Evolutionary conservation across 2,797 vertebrate genomes (phyloP), one percentile per base, ranked within the genome.

Genomic region (Orientallactaga sibirica): DNA sequence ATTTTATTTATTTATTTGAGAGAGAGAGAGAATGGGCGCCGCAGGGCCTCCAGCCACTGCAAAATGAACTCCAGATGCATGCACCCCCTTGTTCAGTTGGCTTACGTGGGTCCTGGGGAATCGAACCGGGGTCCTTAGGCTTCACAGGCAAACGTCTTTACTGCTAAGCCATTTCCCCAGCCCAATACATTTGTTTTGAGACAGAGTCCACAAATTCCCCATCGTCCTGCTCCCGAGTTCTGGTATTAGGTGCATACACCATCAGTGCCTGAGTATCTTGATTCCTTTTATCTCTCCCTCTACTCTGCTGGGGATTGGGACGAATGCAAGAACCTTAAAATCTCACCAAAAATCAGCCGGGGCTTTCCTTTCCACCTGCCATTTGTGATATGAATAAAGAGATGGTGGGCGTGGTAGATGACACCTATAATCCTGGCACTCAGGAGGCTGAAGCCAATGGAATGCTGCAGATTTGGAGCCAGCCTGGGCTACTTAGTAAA

Each of bases 381-480:
- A 83, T 86, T 92, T 83, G 78, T 61, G 68, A 77, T 55, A 83
- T 29, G 77, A 85, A 81, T 68, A 70, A 83, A 84, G 92, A 61
- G 33, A 5, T 11, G 7, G 24, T 43, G 29, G 25, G 7, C 48
- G 3, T 7, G 18, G 79, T 80, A 62, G 52, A 24, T 76, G 58
- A 3, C 33, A 11, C n/a, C 3, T 89, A 12, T 81, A 61, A 43
- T 16, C 52, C 29, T 27, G 64, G 37, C 37, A 66, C 2, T 73
- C 27, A 1, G 22, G 68, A 52, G 37, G 8, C 3, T 22, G 22
- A 48, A 14, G 18, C n/a, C 24, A 62, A 77, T n/a, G 24, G 27
- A 18, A 18, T 29, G 16, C 29, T 7, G 27, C 5, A 14, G 11
- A 68, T 64, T 86, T n/a, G 25, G 27, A 52, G n/a, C 37, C 43